Conservation (phyloP, 2,888 invertebrate species). For the Oscheius myriophilus region DNA sequence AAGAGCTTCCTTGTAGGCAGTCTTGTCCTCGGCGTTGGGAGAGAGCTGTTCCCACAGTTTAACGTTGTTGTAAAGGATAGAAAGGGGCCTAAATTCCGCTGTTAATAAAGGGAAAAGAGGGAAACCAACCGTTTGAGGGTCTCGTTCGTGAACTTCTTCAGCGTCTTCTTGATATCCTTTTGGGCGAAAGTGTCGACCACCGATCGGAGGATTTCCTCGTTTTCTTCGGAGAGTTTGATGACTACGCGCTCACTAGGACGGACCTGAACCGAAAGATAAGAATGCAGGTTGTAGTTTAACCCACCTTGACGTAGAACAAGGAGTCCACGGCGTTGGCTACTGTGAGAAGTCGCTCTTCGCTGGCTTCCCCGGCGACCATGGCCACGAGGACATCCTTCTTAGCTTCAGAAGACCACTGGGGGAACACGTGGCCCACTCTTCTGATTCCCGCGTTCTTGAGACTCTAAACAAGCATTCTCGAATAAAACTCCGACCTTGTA, state of each 20-base stretch:
- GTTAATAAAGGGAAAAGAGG: background rate
- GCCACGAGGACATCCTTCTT: slow-evolving; percentile 15
- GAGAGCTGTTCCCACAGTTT: slow-evolving; percentile 41
- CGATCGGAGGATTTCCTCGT: slow-evolving; percentile 43
- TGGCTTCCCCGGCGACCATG: slow-evolving; percentile 1
- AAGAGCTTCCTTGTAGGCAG: slow-evolving; percentile 33
- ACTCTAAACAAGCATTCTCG: background rate
- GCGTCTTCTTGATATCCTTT: slow-evolving; percentile 32
- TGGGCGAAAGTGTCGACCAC: slow-evolving; percentile 38
- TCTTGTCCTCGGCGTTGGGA: slow-evolving; percentile 29
- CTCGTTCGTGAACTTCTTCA: slow-evolving; percentile 20
- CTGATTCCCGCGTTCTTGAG: slow-evolving; percentile 4
- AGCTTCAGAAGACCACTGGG: slow-evolving; percentile 12
- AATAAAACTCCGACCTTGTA: background rate
- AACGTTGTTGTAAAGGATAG: slow-evolving; percentile 40
- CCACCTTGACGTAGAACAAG: slow-evolving; percentile 25
- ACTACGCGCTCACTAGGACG: slow-evolving; percentile 51
- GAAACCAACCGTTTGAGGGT: background rate
- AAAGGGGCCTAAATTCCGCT: slow-evolving; percentile 36
- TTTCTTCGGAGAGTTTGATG: slow-evolving; percentile 47
- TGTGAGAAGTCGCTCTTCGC: slow-evolving; percentile 18
- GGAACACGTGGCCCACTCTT: slow-evolving; percentile 4
- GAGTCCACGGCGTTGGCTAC: slow-evolving; percentile 28
- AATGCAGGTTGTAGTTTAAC: background rate
- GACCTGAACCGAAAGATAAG: slow-evolving; percentile 13